A percentile compares a stretch with the other conserved stretches of the same genome.
Evolutionary conservation across 2,888 invertebrate species (phyloP).

Genomic region (Lottia scabra): DNA sequence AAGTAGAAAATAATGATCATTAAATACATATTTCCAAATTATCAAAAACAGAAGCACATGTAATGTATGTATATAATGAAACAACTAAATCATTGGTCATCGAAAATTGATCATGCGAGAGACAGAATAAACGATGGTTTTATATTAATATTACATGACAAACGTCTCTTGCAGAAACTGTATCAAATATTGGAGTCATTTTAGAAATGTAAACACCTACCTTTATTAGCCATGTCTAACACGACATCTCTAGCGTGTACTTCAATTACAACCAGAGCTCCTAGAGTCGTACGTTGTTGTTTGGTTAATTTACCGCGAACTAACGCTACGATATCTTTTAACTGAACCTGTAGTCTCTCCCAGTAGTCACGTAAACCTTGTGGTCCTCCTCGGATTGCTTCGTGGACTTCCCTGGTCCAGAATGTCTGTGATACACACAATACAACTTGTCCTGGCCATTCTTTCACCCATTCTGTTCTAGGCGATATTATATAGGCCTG

Average conservation of each 20-base stretch:
- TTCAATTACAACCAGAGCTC: conserved; percentile 90
- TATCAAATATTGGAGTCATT: too few relatives aligned
- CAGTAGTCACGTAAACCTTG: conserved; percentile 75
- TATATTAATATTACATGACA: too few relatives aligned
- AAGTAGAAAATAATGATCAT: too few relatives aligned
- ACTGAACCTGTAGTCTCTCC: conserved; percentile 74
- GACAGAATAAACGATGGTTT: too few relatives aligned
- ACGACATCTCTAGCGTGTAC: conserved; percentile 93
- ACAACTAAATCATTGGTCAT: too few relatives aligned
- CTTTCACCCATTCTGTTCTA: conserved; percentile 83
- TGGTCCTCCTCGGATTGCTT: conserved; percentile 76
- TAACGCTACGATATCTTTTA: conserved; percentile 81
- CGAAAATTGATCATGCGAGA: too few relatives aligned
- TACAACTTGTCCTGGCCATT: conserved; percentile 94
- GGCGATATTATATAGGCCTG: conserved; percentile 65
- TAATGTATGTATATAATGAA: too few relatives aligned
- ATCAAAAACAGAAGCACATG: too few relatives aligned
- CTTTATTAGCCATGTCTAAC: conserved; percentile 71
- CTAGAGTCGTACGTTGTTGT: conserved; percentile 89
- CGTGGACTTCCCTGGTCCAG: conserved; percentile 85
- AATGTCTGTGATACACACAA: conserved; percentile 83
- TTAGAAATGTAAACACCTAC: conserved; percentile 30
- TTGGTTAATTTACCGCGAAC: conserved; percentile 86
- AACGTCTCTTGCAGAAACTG: too few relatives aligned
- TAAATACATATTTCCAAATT: too few relatives aligned